phyloP scores from a whole-genome alignment of 2,888 invertebrate species.

The Pseudococcus longispinus region DNA sequence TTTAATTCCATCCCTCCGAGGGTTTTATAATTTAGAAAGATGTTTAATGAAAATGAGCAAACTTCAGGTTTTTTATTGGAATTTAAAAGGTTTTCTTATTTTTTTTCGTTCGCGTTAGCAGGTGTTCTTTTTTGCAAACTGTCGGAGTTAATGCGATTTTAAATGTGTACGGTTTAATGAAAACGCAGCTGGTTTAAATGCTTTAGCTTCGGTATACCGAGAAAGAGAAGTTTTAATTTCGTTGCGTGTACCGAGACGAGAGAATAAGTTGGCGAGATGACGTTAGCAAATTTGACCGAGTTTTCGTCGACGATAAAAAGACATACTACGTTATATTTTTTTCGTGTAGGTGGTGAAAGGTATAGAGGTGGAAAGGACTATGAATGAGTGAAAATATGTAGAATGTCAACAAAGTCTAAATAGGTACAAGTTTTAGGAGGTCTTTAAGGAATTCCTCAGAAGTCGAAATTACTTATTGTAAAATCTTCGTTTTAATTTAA shows the following conservation, averaged over 20 bases:
- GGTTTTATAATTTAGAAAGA: slow-evolving; percentile 1
- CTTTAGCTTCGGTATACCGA: background rate
- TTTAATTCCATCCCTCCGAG: slow-evolving; percentile 16
- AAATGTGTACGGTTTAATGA: slow-evolving; percentile 40
- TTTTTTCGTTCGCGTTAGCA: slow-evolving; percentile 26
- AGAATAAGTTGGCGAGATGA: background rate
- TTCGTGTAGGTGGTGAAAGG: background rate
- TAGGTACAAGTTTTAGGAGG: too few relatives aligned
- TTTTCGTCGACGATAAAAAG: background rate
- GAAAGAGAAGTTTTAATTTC: background rate
- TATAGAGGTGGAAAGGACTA: background rate
- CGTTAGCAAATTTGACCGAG: background rate
- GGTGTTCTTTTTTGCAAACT: slow-evolving; percentile 42
- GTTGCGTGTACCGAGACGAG: background rate
- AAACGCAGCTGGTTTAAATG: slow-evolving; percentile 19
- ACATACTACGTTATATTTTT: background rate
- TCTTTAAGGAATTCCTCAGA: too few relatives aligned
- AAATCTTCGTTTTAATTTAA: too few relatives aligned
- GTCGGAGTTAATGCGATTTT: slow-evolving; percentile 48
- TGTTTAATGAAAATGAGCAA: slow-evolving; percentile 31
- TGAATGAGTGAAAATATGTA: background rate
- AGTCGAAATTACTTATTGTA: too few relatives aligned
- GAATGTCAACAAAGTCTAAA: too few relatives aligned
- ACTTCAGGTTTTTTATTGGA: slow-evolving; percentile 21
- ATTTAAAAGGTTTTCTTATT: slow-evolving; percentile 39